Percentiles rank a stretch among this genome's conserved stretches.
These are phyloP conservation scores for Hipparchia semele DNA, from an alignment of 2,888 invertebrate genomes.

Conservation along the genomic window DNA sequence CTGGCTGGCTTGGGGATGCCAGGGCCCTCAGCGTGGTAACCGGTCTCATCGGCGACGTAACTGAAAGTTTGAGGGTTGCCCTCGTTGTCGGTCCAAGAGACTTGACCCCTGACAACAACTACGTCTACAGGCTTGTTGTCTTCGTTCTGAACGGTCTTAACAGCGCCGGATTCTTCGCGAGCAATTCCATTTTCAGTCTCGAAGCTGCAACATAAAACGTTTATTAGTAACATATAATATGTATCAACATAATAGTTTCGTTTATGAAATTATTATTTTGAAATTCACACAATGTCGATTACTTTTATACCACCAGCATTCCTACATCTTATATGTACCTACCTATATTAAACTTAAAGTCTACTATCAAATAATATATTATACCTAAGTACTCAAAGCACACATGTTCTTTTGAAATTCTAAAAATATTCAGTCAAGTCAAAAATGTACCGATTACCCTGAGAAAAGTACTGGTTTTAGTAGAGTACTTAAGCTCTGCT, in stretches of 20 bases:
- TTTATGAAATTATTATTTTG: too few species aligned
- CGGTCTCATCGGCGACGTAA: conserved; percentile 85
- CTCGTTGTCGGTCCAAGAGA: conserved; percentile 80
- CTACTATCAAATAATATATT: neutral
- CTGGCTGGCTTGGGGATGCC: conserved; percentile 79
- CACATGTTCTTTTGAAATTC: neutral
- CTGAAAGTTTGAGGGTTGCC: conserved; percentile 77
- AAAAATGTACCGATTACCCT: too few species aligned
- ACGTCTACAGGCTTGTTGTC: conserved; percentile 82
- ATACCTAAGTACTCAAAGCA: neutral
- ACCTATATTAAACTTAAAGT: too few species aligned
- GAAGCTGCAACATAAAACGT: conserved; percentile 54
- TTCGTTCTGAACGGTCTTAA: conserved; percentile 70
- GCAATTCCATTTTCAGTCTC: conserved; percentile 83
- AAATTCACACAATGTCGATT: too few species aligned
- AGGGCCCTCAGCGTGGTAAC: conserved; percentile 84
- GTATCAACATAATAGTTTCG: too few species aligned
- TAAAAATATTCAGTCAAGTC: too few species aligned
- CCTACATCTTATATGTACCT: too few species aligned
- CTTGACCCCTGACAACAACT: conserved; percentile 80
- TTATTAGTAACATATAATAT: too few species aligned
- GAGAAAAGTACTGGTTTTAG: too few species aligned
- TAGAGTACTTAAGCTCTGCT: too few species aligned
- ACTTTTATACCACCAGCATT: too few species aligned
- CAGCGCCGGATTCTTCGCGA: conserved; percentile 76